Conservation (phyloP, 2,113 vertebrate species). For the Ageneiosus marmoratus region DNA sequence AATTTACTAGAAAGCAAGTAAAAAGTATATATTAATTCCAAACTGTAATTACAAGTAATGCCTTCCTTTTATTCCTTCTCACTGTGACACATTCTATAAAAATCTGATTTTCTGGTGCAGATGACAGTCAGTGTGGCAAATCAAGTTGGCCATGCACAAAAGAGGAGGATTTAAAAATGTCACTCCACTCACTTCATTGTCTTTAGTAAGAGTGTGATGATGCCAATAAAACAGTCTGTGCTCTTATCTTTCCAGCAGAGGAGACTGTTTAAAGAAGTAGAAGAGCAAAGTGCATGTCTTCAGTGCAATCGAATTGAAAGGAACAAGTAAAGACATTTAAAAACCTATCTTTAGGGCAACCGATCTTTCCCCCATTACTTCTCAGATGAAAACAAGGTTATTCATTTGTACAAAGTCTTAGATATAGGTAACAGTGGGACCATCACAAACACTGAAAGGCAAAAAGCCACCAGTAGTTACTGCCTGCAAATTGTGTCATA, state of each 20-base stretch:
- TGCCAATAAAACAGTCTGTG: conserved; percentile 55
- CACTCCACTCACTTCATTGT: conserved; percentile 59
- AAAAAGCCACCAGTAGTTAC: conserved; percentile 24
- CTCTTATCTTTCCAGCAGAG: conserved; percentile 58
- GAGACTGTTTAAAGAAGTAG: conserved; percentile 39
- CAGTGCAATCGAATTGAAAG: conserved; percentile 50
- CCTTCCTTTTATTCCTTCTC: background rate
- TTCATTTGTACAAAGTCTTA: background rate
- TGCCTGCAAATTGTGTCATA: conserved; percentile 14
- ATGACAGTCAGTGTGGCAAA: conserved; percentile 46
- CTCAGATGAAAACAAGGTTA: background rate
- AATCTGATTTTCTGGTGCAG: conserved; percentile 2
- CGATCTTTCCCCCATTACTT: background rate
- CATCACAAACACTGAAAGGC: conserved; percentile 5
- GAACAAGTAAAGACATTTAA: conserved; percentile 52
- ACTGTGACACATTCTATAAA: background rate
- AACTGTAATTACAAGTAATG: background rate
- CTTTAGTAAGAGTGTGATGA: conserved; percentile 48
- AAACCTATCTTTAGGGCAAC: conserved; percentile 51
- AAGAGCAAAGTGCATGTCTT: conserved; percentile 50
- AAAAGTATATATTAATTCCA: background rate
- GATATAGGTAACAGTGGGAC: background rate
- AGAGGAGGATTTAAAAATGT: conserved; percentile 66
- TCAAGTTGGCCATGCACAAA: conserved; percentile 38
- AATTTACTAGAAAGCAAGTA: background rate